These are phyloP conservation scores for Festucalex cinctus DNA, from an alignment of 2,113 vertebrate species.

Conservation along the genomic window DNA sequence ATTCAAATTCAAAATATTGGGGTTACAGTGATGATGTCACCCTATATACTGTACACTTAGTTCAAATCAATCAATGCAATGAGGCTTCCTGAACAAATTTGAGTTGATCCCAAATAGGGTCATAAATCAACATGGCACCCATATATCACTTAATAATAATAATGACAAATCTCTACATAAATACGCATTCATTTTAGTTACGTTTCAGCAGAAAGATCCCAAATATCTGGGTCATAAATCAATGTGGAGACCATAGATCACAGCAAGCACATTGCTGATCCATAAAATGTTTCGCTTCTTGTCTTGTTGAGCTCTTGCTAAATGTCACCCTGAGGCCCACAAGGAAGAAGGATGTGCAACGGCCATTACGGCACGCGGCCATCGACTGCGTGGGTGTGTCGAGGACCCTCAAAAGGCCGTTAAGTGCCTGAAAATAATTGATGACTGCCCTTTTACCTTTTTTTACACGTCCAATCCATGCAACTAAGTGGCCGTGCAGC, in stretches of 20 bases:
- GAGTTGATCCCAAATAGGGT: not conserved
- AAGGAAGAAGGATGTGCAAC: not conserved
- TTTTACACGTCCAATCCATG: not conserved
- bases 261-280: not conserved
- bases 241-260: not conserved
- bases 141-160: not conserved
- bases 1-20: too few relatives aligned
- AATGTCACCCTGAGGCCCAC: not conserved
- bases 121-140: not conserved
- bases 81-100: too few relatives aligned
- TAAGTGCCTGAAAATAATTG: not conserved
- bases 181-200: constrained; percentile 24
- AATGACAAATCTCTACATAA: too few relatives aligned
- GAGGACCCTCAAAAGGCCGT: not conserved
- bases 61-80: too few relatives aligned
- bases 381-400: not conserved
- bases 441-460: not conserved
- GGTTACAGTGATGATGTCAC: too few relatives aligned
- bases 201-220: not conserved
- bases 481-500: not conserved
- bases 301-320: not conserved
- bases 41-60: too few relatives aligned
- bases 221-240: not conserved
- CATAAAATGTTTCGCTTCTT: not conserved
- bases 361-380: not conserved